Evolutionary conservation across 2,888 invertebrate genomes (phyloP), one percentile per base, ranked within the genome.

Genomic region (Yponomeuta plumbellus): DNA sequence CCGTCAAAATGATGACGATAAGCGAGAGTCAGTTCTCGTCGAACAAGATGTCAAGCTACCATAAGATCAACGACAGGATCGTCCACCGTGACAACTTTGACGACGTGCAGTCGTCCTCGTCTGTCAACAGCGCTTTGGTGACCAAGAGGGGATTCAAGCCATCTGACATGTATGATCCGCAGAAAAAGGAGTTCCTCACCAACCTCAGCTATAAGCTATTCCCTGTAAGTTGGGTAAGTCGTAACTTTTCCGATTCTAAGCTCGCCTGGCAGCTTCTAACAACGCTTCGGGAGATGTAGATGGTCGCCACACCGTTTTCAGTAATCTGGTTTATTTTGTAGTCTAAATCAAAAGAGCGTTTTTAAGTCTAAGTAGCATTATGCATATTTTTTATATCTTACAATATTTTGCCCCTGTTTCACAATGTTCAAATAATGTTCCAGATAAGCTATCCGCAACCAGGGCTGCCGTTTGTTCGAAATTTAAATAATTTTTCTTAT

Each of bases 121-220:
- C 88, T 23, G 81, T 89, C 66, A 92, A 90, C 81, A 94, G 94
- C 78, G 91, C 93, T 20, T 91, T 96, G 69, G 93, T 96, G 77
- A 94, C 93, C 66, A 92, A 93, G 71, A 92, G 96, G 40, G 96
- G 97, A 52, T 96, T 96, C 86, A 96, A 96, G 77, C 97, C 97
- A 1, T 97, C 97, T 2, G 97, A 97, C 85, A 93, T 94, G 84
- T 94, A 94, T 79, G 96, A 97, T 86, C 96, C 97, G 0, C 91
- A 92, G 73, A 97, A 97, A 86, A 94, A 94, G 81, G 94, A 94
- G 77, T 96, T 97, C 84, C 93, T 97, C 73, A 94, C 95, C 65
- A 94, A 94, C 79, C 92, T 97, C 81, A 96, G 96, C 79, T 94
- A 94, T 81, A 94, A 95, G 88, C 94, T 97, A 82, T 96, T 96